A percentile compares a stretch with the other conserved stretches of the same genome.
These are phyloP conservation scores for Heterodera filipjevi DNA, from an alignment of 2,888 invertebrate species.

Conservation along the genomic window DNA sequence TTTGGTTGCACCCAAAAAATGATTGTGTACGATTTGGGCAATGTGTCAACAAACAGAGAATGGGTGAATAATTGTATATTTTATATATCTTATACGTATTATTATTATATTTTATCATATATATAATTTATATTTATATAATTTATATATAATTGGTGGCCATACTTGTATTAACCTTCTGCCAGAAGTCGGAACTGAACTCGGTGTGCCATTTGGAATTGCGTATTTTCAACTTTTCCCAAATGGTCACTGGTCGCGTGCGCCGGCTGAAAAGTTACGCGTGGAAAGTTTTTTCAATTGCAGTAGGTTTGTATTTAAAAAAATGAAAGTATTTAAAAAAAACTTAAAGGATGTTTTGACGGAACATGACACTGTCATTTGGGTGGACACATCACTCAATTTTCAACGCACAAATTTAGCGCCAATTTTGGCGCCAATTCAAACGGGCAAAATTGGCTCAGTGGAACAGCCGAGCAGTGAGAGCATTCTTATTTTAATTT, in stretches of 20 bases:
- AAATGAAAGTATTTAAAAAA: background rate
- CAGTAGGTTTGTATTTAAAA: conserved; percentile 26
- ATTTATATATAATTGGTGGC: no score
- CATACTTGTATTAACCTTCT: no score
- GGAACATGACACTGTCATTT: conserved; percentile 33
- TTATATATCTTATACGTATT: background rate
- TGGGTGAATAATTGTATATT: background rate
- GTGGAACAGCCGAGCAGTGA: conserved; percentile 25
- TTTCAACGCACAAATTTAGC: conserved; percentile 28
- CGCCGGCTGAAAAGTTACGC: conserved; percentile 36
- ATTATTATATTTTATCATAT: no score
- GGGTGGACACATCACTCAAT: conserved; percentile 36
- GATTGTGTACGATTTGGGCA: conserved; percentile 38
- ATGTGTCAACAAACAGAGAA: background rate
- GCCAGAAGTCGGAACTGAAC: conserved; percentile 10
- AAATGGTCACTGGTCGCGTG: conserved; percentile 29
- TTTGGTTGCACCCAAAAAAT: conserved; percentile 27
- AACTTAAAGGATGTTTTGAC: conserved; percentile 34
- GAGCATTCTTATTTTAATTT: no score
- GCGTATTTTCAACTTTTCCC: conserved; percentile 33
- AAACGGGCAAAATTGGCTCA: conserved; percentile 25
- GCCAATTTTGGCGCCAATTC: background rate
- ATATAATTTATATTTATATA: no score
- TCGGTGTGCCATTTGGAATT: conserved; percentile 37
- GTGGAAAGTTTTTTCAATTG: conserved; percentile 42